phyloP scores from a whole-genome alignment of 1,140 invertebrate species.

The Drosophila insularis region DNA sequence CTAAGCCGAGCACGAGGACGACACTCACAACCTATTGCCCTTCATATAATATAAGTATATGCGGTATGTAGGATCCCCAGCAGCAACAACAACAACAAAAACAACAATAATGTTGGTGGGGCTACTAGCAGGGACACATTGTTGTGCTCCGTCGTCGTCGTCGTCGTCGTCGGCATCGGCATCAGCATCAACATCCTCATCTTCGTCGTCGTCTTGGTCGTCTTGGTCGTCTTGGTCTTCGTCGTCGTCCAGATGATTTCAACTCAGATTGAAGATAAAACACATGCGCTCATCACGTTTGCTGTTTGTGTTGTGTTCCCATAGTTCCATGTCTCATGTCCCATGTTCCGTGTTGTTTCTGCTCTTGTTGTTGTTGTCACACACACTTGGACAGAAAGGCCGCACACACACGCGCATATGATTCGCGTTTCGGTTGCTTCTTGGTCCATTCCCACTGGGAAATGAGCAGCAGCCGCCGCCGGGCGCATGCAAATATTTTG shows the following conservation, averaged over 20 bases:
- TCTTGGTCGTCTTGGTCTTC: constrained; percentile 17
- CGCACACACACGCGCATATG: constrained; percentile 56
- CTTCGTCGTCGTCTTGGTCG: constrained; percentile 6
- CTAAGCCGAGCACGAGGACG: constrained; percentile 29
- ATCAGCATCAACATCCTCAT: no score
- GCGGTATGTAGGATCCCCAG: no score
- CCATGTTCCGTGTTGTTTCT: constrained; percentile 21
- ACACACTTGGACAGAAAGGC: constrained; percentile 47
- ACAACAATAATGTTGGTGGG: neutral
- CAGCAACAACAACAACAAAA: neutral
- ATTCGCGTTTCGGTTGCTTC: constrained; percentile 61
- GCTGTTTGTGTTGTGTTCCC: constrained; percentile 46
- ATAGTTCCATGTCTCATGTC: constrained; percentile 42
- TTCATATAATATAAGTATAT: constrained; percentile 50
- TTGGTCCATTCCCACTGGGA: constrained; percentile 69
- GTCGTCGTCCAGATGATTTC: constrained; percentile 65
- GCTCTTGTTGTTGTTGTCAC: constrained; percentile 12
- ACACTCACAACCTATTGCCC: constrained; percentile 69
- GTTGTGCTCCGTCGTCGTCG: neutral
- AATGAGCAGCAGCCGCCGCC: constrained; percentile 67
- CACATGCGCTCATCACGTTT: constrained; percentile 78
- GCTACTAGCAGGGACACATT: neutral
- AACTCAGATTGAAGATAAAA: constrained; percentile 79
- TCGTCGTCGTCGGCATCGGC: no score
- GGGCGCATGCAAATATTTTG: constrained; percentile 63